Percentiles rank a stretch among this genome's conserved stretches.
Conservation (phyloP, 2,797 vertebrate genomes). For the Coilia nasus region DNA sequence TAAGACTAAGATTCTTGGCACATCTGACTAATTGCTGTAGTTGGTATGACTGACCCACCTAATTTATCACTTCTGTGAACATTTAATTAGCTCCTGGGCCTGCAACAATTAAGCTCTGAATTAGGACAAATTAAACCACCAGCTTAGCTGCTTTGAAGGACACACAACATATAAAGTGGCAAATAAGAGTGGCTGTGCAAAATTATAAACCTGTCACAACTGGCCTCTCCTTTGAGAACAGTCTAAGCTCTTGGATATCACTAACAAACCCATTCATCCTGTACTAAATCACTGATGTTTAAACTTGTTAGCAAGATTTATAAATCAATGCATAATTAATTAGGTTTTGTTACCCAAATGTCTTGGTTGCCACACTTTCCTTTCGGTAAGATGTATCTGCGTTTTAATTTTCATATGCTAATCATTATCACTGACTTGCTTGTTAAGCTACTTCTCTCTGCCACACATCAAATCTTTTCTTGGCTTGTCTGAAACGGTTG, state of each 20-base stretch:
- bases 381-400: no score
- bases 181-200: constrained; percentile 33
- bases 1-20: constrained; percentile 49
- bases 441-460: no score
- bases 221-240: background rate
- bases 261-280: background rate
- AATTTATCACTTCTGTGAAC: constrained; percentile 86
- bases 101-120: constrained; percentile 81
- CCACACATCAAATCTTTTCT: no score
- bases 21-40: constrained; percentile 76
- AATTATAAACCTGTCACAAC: background rate
- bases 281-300: no score
- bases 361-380: no score
- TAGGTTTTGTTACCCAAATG: no score
- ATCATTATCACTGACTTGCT: background rate
- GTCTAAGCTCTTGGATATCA: background rate
- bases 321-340: no score
- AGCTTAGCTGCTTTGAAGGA: constrained; percentile 74
- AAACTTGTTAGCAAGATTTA: no score
- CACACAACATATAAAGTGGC: constrained; percentile 56
- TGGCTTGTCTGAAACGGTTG: no score
- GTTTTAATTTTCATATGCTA: no score
- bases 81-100: constrained; percentile 83
- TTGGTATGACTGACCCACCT: constrained; percentile 79
- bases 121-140: constrained; percentile 83